Evolutionary conservation across 1,140 invertebrate species (phyloP), one percentile per base, ranked within the genome.

Genomic region (Oryctes rhinoceros): DNA sequence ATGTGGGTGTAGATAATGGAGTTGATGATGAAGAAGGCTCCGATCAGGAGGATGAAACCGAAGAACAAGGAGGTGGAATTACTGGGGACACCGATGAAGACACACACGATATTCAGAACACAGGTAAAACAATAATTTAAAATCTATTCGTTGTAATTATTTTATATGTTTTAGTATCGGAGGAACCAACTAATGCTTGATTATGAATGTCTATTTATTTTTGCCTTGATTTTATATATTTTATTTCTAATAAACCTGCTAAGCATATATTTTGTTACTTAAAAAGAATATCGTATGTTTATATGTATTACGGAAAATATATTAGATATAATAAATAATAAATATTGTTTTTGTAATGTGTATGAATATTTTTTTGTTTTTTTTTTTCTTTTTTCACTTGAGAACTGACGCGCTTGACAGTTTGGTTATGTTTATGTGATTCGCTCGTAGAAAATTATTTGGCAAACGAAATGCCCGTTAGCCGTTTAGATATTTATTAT

Each of bases 401-500:
- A 48, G 53, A 48, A 77, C 53, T 30, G 44, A 11, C 4, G 4
- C 49, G 18, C 5, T 67, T 67, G 65, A 35, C 65, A 67, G 30
- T 30, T 67, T 5, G 65, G 65, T 67, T 67, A 67, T 67, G 18
- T 59, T 53, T 77, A 13, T 49, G 53, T 76, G 11, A 11, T 53
- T 47, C 37, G 49, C 4, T 3, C n/a, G 18, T 79, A 65, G 75
- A 80, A 80, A 87, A 76, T 10, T 30, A 30, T 76, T 76, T 44
- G 15, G n/a, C 15, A 39, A 76, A 44, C 74, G 18, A 35, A 84
- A 94, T 94, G 93, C 91, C 93, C 81, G 90, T 92, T 13, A 95
- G 94, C 86, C 92, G 91, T 84, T 89, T 98, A 83, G 98, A 99
- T 89, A 92, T 95, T 76, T 90, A 98, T 76, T 99, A 98, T 87